Evolutionary conservation across 2,888 invertebrate species (phyloP), one percentile per base, ranked within the genome.

Genomic region (Drosophila limbata): DNA sequence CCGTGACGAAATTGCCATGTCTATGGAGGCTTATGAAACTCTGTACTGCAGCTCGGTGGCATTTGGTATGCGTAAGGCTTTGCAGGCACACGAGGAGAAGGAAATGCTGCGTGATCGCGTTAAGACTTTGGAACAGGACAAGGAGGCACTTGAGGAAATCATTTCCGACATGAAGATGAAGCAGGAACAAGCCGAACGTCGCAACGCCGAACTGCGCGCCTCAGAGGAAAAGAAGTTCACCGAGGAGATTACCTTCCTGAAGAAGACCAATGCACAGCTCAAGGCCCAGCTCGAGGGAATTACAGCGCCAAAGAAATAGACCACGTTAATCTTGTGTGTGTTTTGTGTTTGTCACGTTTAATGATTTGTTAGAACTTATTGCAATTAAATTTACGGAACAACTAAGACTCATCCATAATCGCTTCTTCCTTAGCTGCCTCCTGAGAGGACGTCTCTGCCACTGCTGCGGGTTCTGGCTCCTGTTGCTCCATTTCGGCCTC

Each of bases 21-120:
- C 99, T 0, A 96, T 99, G 93, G 97, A 98, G 87, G 98, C 99
- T 0, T 99, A 98, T 91, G 98, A 98, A 92, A 97, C 98, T 0
- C 94, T 99, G 1, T 98, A 99, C 90, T 99, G 99, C 92, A 98
- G 98, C 92, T 98, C 98, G 60, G 97, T 99, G 56, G 98, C 99
- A 0, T 99, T 98, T 91, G 99, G 98, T 28, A 98, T 99, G 95
- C 95, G 99, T 72, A 99, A 99, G 93, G 98, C 99, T n/a, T 93
- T 99, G 63, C 97, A 97, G 93, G 96, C 96, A 82, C 89, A 92
- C 61, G 92, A 93, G 73, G 93, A 97, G 17, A 98, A 98, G 91
- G 96, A 96, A 69, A 96, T 96, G 91, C 93, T 96, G 39, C 95
- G 96, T 89, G 95, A 95, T 56, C 94, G 95, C 90, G 96, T 97